phyloP scores from a whole-genome alignment of 2,797 vertebrate species.

The Danio kyathit region DNA sequence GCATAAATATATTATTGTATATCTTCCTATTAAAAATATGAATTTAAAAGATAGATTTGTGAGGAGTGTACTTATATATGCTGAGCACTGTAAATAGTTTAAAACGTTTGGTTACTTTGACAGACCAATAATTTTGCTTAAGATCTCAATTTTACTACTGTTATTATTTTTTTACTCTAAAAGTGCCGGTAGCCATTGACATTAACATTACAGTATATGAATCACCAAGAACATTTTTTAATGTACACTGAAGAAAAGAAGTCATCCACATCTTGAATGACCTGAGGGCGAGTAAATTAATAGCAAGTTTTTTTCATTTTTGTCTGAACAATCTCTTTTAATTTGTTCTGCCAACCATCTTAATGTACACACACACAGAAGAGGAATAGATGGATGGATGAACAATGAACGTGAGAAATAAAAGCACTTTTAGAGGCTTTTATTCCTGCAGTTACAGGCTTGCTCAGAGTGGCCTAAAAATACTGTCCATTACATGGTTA shows the following conservation, averaged over 20 bases:
- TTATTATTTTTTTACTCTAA: no score
- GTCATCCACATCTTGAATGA: background rate
- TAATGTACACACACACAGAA: background rate
- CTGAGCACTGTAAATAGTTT: no score
- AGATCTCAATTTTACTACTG: no score
- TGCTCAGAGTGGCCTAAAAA: constrained; percentile 9
- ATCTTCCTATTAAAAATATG: no score
- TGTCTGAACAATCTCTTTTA: background rate
- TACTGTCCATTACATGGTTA: background rate
- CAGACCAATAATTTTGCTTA: no score
- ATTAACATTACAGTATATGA: no score
- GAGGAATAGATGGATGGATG: background rate
- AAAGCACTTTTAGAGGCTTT: constrained; percentile 15
- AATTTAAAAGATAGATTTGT: no score
- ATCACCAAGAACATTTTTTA: no score
- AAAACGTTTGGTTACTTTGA: no score
- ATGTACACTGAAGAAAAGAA: background rate
- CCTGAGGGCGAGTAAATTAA: background rate
- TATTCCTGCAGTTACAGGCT: background rate
- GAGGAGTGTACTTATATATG: no score
- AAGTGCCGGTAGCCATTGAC: no score
- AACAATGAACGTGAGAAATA: background rate
- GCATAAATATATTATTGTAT: no score
- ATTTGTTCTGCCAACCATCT: background rate
- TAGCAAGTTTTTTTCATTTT: background rate